A percentile compares a stretch with the other conserved stretches of the same genome.
Evolutionary conservation across 1,140 invertebrate genomes (phyloP).

Genomic region (Ylistrum balloti): DNA sequence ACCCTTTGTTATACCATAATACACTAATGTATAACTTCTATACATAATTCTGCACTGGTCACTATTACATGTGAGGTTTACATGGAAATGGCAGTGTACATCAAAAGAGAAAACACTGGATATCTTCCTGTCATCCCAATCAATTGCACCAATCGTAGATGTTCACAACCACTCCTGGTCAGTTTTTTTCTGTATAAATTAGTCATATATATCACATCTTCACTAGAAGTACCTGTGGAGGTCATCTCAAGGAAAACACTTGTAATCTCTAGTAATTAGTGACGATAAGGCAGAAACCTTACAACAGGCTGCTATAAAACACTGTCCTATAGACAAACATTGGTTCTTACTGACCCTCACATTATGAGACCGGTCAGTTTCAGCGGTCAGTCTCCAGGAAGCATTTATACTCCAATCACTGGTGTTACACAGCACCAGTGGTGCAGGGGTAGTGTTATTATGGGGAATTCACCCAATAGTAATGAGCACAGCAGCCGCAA

Average conservation of each 20-base stretch:
- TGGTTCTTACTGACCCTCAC: background rate
- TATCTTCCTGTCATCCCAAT: background rate
- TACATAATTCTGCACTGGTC: too few relatives aligned
- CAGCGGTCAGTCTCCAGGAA: slow-evolving; percentile 22
- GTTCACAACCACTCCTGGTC: background rate
- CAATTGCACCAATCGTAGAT: too few relatives aligned
- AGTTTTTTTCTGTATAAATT: background rate
- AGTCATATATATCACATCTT: background rate
- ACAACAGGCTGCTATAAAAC: background rate
- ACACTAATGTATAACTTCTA: too few relatives aligned
- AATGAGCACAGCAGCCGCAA: slow-evolving; percentile 31
- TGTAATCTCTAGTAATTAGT: background rate
- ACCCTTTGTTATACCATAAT: too few relatives aligned
- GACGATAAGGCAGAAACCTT: background rate
- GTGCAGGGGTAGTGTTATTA: background rate
- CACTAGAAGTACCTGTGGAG: background rate
- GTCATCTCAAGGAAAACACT: background rate
- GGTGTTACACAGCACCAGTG: background rate
- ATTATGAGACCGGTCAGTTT: too few relatives aligned
- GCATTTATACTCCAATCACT: background rate
- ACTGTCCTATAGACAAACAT: background rate
- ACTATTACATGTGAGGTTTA: background rate
- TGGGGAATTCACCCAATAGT: background rate
- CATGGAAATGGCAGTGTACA: background rate
- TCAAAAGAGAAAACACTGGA: background rate